Evolutionary conservation across 2,888 invertebrate species (phyloP).

Genomic region (Lasioglossum marginatum): DNA sequence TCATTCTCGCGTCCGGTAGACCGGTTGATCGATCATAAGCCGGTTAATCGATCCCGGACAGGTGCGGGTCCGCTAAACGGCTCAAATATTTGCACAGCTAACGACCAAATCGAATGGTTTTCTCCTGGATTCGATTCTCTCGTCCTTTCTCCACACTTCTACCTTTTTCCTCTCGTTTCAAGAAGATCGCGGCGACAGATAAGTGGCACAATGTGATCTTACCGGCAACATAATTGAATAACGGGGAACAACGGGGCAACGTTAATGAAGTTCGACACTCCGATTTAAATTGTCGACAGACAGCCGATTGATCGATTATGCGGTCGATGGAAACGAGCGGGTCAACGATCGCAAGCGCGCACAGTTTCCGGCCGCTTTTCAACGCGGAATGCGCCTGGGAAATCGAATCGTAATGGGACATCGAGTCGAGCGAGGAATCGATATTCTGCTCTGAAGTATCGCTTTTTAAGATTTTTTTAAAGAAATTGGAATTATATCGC

Average conservation of each 20-base stretch:
- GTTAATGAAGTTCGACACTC: constrained; percentile 49
- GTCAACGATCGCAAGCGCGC: constrained; percentile 19
- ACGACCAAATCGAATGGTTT: neutral
- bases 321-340: constrained; percentile 44
- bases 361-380: constrained; percentile 24
- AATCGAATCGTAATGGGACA: neutral
- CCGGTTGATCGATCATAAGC: constrained; percentile 35
- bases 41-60: constrained; percentile 26
- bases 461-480: neutral
- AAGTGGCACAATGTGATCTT: neutral
- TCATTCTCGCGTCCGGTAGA: constrained; percentile 35
- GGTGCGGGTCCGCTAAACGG: neutral
- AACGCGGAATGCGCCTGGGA: neutral
- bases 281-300: constrained; percentile 45
- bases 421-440: neutral
- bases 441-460: neutral
- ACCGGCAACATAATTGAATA: constrained; percentile 34
- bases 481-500: neutral
- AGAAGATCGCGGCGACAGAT: neutral
- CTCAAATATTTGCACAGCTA: constrained; percentile 26
- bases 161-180: neutral
- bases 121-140: neutral
- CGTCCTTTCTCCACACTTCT: neutral
- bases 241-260: neutral
- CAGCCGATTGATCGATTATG: constrained; percentile 54